Evolutionary conservation across 2,888 invertebrate species (phyloP), one percentile per base, ranked within the genome.

Genomic region (Endomychus coccineus): DNA sequence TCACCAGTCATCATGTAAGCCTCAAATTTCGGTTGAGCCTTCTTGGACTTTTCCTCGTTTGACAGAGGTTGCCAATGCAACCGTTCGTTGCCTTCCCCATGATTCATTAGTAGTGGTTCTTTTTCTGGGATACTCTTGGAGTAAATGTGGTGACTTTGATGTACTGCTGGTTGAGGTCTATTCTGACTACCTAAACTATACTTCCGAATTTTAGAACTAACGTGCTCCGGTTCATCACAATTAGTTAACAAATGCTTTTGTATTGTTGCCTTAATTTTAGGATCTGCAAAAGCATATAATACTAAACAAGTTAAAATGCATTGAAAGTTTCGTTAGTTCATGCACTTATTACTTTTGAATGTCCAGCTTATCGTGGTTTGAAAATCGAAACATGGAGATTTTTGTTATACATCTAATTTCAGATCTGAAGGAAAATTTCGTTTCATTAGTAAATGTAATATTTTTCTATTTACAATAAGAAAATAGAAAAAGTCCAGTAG

Each of bases 1-100:
- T 95, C 94, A 27, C 95, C 95, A 16, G 95, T 95, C 95, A 95
- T 95, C 82, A 94, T 88, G 73, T 89, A 95, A 38, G 91, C 88
- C 69, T 91, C 91, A 69, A 87, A 90, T 66, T 87, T 81, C 36
- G 62, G 69, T 33, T 59, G 59, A 11, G 21, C n/a, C 17, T 44
- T 39, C 28, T 33, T 31, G 28, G 35, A 34, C 32, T 49, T 55
- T 34, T 50, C 49, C 39, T 52, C 51, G 36, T 58, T 57, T 31
- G 63, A 60, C 34, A 73, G 59, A 2, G 73, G 73, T 49, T 73
- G 71, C 73, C 73, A 73, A 50, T 71, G 71, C 37, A 70, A 59
- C 16, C 71, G 59, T 46, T 71, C 70, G 44, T 71, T 69, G 48
- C 70, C 68, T 39, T 68, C 69, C 44, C 66, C 64, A 40, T 61